Conservation (phyloP, 2,797 vertebrate genomes). For the Merluccius polli region DNA sequence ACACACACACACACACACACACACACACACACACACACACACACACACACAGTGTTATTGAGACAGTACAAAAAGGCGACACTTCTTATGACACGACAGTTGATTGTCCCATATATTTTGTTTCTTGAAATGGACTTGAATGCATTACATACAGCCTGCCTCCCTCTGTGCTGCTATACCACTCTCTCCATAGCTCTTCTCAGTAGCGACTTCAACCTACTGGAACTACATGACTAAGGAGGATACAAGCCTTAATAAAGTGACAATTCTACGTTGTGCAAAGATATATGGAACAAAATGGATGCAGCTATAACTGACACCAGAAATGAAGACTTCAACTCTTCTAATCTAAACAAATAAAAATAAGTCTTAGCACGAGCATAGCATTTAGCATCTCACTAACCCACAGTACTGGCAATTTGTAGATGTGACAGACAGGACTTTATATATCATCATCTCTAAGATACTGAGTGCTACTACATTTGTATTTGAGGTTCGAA, state of each 20-base stretch:
- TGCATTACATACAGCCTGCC: background rate
- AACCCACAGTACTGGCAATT: background rate
- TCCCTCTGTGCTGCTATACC: background rate
- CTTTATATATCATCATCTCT: background rate
- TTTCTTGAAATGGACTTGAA: background rate
- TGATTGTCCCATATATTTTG: background rate
- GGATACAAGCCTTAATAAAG: constrained; percentile 30
- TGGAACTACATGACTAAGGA: background rate
- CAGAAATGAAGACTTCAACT: background rate
- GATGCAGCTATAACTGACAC: background rate
- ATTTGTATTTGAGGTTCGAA: background rate
- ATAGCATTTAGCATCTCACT: constrained; percentile 1
- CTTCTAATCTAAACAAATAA: background rate
- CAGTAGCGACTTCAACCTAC: background rate
- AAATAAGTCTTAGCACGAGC: background rate
- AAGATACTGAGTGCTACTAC: background rate
- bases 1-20: too few relatives aligned
- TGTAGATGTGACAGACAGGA: background rate
- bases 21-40: too few relatives aligned
- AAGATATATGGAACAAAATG: constrained; percentile 40
- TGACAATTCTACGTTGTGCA: constrained; percentile 46
- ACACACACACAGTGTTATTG: too few relatives aligned
- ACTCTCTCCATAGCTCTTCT: background rate
- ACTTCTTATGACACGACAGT: background rate
- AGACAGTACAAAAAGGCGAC: background rate